These are phyloP conservation scores for Myotis yumanensis DNA, from an alignment of 2,113 vertebrate species.

Conservation along the genomic window DNA sequence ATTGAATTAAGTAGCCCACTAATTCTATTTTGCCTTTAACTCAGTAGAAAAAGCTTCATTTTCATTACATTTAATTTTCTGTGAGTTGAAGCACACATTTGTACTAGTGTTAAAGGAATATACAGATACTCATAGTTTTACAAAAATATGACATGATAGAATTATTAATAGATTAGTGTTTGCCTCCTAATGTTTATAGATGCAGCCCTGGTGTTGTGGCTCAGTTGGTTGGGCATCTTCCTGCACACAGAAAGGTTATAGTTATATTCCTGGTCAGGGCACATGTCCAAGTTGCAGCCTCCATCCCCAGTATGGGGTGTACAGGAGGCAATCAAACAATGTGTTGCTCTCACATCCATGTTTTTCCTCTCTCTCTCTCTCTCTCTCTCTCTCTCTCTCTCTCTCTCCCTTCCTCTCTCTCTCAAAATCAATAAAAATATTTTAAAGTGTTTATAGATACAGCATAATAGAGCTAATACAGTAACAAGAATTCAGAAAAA, in stretches of 20 bases:
- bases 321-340: too few species aligned
- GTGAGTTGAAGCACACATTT: not conserved
- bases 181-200: not conserved
- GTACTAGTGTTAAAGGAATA: not conserved
- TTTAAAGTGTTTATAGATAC: not conserved
- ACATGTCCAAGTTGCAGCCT: too few species aligned
- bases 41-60: not conserved
- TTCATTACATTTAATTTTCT: not conserved
- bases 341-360: too few species aligned
- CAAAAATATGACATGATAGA: not conserved
- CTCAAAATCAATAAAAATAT: too few species aligned
- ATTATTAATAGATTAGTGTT: not conserved
- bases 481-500: not conserved
- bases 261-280: too few species aligned
- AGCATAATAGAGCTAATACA: not conserved
- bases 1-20: not conserved
- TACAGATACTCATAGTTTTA: not conserved
- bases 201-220: too few species aligned
- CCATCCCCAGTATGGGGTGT: too few species aligned
- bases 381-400: too few species aligned
- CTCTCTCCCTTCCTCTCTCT: too few species aligned
- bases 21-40: not conserved
- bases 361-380: too few species aligned
- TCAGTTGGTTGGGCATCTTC: too few species aligned
- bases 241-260: too few species aligned